Evolutionary conservation across 2,888 invertebrate genomes (phyloP).

Genomic region (Yponomeuta plumbellus): DNA sequence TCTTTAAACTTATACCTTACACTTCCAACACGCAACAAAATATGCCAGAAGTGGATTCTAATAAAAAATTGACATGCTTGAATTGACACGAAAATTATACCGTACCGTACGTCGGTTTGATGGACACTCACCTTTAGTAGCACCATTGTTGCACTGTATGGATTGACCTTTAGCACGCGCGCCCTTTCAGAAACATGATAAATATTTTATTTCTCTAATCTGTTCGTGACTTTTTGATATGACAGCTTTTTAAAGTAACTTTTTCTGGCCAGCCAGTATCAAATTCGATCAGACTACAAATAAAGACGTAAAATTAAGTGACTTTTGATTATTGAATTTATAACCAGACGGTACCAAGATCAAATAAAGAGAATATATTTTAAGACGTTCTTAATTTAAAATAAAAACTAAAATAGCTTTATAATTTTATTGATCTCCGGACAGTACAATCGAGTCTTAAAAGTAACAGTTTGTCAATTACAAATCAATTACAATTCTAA

Average conservation of each 20-base stretch:
- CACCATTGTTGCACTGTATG: conserved; percentile 13
- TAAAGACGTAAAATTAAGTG: too few relatives aligned
- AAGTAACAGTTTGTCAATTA: neutral
- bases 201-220: conserved; percentile 45
- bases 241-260: conserved; percentile 7
- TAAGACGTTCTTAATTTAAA: neutral
- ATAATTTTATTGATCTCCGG: neutral
- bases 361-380: too few relatives aligned
- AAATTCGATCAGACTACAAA: too few relatives aligned
- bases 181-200: conserved; percentile 38
- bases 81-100: conserved; percentile 15
- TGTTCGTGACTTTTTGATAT: conserved; percentile 23
- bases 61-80: conserved; percentile 3
- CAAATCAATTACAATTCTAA: neutral
- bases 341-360: too few relatives aligned
- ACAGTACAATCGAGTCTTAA: neutral
- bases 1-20: neutral
- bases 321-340: too few relatives aligned
- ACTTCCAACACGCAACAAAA: neutral
- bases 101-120: conserved; percentile 20
- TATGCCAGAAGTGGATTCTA: neutral
- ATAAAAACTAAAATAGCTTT: neutral
- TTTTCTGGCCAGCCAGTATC: neutral
- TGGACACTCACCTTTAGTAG: conserved; percentile 25
- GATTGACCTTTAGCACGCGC: conserved; percentile 35